These are phyloP conservation scores for Perizoma flavofasciatum DNA, from an alignment of 2,888 invertebrate species.

Conservation along the genomic window DNA sequence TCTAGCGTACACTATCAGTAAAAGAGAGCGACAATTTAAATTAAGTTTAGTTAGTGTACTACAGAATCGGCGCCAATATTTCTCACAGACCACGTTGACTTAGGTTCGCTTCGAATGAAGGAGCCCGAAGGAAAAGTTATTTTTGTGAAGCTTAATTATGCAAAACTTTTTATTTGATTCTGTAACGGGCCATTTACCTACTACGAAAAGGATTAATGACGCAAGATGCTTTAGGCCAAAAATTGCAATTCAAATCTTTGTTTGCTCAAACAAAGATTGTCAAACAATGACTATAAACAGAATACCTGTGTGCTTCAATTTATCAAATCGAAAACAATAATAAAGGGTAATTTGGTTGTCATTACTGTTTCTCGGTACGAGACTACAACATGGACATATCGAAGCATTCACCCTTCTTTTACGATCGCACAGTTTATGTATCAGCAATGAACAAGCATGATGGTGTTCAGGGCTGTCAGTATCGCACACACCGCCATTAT, in stretches of 20 bases:
- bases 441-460: slow-evolving; percentile 50
- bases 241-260: slow-evolving; percentile 19
- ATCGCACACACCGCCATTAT: too few relatives aligned
- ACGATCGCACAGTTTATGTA: slow-evolving; percentile 62
- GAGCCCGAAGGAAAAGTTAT: too few relatives aligned
- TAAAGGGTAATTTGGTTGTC: slow-evolving; percentile 70
- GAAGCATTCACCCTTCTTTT: slow-evolving; percentile 70
- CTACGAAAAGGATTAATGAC: background rate
- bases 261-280: too few relatives aligned
- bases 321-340: slow-evolving; percentile 43
- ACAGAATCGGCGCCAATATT: too few relatives aligned
- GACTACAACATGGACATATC: slow-evolving; percentile 64
- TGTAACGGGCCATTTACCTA: slow-evolving; percentile 18
- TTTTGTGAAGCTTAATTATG: background rate
- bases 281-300: slow-evolving; percentile 15
- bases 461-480: slow-evolving; percentile 34
- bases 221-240: slow-evolving; percentile 6
- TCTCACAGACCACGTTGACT: too few relatives aligned
- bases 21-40: too few relatives aligned
- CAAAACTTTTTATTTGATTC: slow-evolving; percentile 8
- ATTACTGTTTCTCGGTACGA: slow-evolving; percentile 63
- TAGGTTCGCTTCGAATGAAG: too few relatives aligned
- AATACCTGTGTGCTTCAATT: slow-evolving; percentile 33
- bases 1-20: too few relatives aligned
- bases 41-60: too few relatives aligned